phyloP scores from a whole-genome alignment of 2,888 invertebrate genomes.

The Homarus gammarus region DNA sequence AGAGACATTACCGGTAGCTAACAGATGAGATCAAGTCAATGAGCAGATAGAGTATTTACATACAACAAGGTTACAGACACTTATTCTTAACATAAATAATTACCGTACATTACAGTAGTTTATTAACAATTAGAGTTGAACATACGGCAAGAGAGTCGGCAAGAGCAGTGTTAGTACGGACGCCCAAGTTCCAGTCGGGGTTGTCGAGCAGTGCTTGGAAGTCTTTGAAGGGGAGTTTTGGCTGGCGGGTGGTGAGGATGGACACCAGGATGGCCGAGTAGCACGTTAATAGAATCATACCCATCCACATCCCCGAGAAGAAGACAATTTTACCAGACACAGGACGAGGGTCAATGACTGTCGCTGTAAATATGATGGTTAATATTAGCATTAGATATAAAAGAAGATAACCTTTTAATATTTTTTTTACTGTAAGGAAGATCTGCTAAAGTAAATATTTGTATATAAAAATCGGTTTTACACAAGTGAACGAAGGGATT shows the following conservation, averaged over 20 bases:
- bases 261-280: conserved; percentile 71
- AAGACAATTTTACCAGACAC: conserved; percentile 62
- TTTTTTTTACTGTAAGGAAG: too few species aligned
- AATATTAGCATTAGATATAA: not conserved
- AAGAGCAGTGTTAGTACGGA: conserved; percentile 67
- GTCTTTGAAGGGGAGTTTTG: conserved; percentile 61
- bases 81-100: too few species aligned
- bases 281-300: conserved; percentile 67
- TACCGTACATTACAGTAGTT: too few species aligned
- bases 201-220: conserved; percentile 57
- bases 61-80: too few species aligned
- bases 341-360: conserved; percentile 44
- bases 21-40: too few species aligned
- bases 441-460: too few species aligned
- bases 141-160: conserved; percentile 68
- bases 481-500: not conserved
- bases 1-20: too few species aligned
- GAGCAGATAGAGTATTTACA: too few species aligned
- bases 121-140: not conserved
- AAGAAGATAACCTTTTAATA: not conserved
- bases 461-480: not conserved
- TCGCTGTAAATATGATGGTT: conserved; percentile 37
- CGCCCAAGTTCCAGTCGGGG: conserved; percentile 70
- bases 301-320: conserved; percentile 56
- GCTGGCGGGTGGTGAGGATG: conserved; percentile 69